phyloP scores from a whole-genome alignment of 1,140 invertebrate genomes.

The Idris sp. region DNA sequence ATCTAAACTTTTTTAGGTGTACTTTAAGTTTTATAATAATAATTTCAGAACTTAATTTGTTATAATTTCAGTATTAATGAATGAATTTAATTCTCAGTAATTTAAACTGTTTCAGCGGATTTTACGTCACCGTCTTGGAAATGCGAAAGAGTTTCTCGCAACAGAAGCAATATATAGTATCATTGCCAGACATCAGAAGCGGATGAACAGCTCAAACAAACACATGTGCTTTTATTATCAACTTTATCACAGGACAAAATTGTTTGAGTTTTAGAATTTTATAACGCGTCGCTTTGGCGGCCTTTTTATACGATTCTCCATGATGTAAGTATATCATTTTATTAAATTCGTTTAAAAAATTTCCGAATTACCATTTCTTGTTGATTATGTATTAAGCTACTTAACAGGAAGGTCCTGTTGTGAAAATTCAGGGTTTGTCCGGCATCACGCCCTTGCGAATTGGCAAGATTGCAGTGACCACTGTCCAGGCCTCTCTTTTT shows the following conservation, averaged over 20 bases:
- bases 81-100: no score
- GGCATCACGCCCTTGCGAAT: conserved; percentile 60
- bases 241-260: conserved; percentile 63
- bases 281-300: conserved; percentile 59
- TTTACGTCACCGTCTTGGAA: conserved; percentile 60
- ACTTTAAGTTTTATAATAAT: no score
- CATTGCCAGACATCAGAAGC: conserved; percentile 64
- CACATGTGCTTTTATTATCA: conserved; percentile 67
- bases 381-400: no score
- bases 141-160: conserved; percentile 61
- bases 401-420: conserved; percentile 31
- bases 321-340: no score
- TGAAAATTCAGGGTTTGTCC: conserved; percentile 45
- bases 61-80: no score
- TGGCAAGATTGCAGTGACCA: conserved; percentile 65
- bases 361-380: no score
- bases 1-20: no score
- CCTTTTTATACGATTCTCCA: no score
- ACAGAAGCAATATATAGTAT: conserved; percentile 50
- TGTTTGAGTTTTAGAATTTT: conserved; percentile 58
- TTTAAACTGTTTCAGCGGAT: conserved; percentile 54
- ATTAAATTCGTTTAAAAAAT: no score
- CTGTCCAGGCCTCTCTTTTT: no score
- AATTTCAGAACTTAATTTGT: no score
- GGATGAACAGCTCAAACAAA: conserved; percentile 64